phyloP scores from a whole-genome alignment of 2,888 invertebrate genomes.

The Dromius quadrimaculatus region DNA sequence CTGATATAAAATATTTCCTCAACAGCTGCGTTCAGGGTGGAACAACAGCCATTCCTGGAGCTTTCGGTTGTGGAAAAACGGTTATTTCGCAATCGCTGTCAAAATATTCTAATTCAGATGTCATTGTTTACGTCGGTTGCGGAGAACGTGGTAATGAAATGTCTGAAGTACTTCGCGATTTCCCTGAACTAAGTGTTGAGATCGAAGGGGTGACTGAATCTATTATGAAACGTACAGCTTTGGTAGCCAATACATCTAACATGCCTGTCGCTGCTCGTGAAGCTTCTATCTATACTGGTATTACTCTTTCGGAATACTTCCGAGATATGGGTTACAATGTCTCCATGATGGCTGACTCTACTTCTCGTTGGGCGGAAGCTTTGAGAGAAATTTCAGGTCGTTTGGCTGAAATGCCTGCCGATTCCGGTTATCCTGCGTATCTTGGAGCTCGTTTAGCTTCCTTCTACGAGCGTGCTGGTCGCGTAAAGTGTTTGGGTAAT shows the following conservation, averaged over 20 bases:
- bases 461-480: constrained; percentile 99
- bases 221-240: constrained; percentile 99
- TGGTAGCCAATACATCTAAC: constrained; percentile 99
- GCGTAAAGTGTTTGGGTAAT: constrained; percentile 97
- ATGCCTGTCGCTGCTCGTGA: constrained; percentile 99
- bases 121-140: constrained; percentile 99
- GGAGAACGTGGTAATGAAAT: constrained; percentile 99
- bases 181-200: constrained; percentile 98
- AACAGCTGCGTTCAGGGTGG: constrained; percentile 95
- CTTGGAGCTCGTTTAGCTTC: constrained; percentile 97
- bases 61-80: constrained; percentile 99
- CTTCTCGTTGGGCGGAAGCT: constrained; percentile 99
- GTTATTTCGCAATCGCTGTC: constrained; percentile 99
- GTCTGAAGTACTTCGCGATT: constrained; percentile 99
- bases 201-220: constrained; percentile 97
- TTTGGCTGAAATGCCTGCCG: constrained; percentile 99
- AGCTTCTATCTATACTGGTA: constrained; percentile 99
- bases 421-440: constrained; percentile 98
- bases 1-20: constrained; percentile 50
- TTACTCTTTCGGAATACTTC: constrained; percentile 99
- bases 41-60: constrained; percentile 98
- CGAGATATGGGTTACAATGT: constrained; percentile 99
- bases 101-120: constrained; percentile 99
- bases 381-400: constrained; percentile 99
- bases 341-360: constrained; percentile 99